Conservation (phyloP, 2,888 invertebrate genomes). For the Calameuta idolon region DNA sequence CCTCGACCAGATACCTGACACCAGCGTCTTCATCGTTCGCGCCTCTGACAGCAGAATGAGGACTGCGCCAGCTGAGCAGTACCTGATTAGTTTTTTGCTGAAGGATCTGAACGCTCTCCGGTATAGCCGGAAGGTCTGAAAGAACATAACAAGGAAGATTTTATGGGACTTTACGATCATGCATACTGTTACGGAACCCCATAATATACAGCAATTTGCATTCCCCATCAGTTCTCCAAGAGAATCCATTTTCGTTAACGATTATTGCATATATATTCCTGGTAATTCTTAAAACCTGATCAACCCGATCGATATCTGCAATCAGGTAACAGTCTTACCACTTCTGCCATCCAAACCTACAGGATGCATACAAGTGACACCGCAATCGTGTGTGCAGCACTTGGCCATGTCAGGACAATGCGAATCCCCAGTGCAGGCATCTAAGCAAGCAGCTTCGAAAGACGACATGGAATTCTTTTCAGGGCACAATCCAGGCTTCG, state of each 20-base stretch:
- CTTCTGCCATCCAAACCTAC: constrained; percentile 71
- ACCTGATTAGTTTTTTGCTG: constrained; percentile 48
- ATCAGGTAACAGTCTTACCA: constrained; percentile 66
- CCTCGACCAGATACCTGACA: constrained; percentile 76
- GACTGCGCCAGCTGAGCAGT: constrained; percentile 41
- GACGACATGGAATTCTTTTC: constrained; percentile 61
- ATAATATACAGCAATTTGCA: too few species aligned
- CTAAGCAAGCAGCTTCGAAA: constrained; percentile 74
- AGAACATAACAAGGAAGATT: too few species aligned
- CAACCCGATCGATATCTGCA: too few species aligned
- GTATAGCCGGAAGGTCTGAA: constrained; percentile 47
- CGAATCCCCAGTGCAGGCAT: constrained; percentile 74
- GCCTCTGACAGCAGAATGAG: constrained; percentile 12
- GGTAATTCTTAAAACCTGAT: too few species aligned
- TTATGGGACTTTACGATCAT: too few species aligned
- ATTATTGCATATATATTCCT: background rate
- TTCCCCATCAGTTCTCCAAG: too few species aligned
- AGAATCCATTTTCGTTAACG: constrained; percentile 3
- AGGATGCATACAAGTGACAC: constrained; percentile 77
- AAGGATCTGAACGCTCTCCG: constrained; percentile 46
- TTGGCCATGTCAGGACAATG: constrained; percentile 78
- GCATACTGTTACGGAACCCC: too few species aligned
- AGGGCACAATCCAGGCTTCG: constrained; percentile 69
- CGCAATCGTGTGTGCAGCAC: constrained; percentile 78
- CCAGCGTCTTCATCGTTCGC: constrained; percentile 4